Conservation (phyloP, 1,140 invertebrate species). For the Drosophila malerkotliana region DNA sequence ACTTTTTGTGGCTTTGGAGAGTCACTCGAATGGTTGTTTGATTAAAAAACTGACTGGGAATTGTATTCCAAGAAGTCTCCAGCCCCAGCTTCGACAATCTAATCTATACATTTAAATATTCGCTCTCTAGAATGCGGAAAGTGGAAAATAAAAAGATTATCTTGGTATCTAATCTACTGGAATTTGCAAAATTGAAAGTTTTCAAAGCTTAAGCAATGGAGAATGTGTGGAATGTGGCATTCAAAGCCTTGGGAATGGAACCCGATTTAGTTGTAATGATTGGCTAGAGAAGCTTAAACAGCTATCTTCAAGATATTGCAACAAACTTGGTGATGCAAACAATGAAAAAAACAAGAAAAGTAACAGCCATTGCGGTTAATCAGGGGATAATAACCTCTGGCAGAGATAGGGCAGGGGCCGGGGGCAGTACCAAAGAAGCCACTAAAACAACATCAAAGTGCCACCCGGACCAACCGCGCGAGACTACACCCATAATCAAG, state of each 20-base stretch:
- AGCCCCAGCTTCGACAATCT: background rate
- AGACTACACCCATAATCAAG: slow-evolving; percentile 33
- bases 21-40: slow-evolving; percentile 11
- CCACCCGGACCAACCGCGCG: slow-evolving; percentile 34
- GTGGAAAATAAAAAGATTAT: slow-evolving; percentile 5
- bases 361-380: slow-evolving; percentile 61
- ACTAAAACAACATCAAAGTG: slow-evolving; percentile 65
- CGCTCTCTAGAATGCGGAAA: slow-evolving; percentile 3
- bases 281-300: too few relatives aligned
- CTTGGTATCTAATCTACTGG: slow-evolving; percentile 24
- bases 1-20: background rate
- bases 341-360: slow-evolving; percentile 4
- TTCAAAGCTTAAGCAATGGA: slow-evolving; percentile 1
- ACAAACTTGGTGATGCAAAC: slow-evolving; percentile 6
- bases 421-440: slow-evolving; percentile 24
- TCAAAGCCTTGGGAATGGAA: background rate
- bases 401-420: slow-evolving; percentile 8
- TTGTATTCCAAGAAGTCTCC: background rate
- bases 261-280: background rate
- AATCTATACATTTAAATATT: slow-evolving; percentile 10
- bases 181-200: background rate
- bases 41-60: slow-evolving; percentile 26
- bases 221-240: background rate
- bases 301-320: slow-evolving; percentile 1
- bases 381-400: slow-evolving; percentile 66